phyloP scores from a whole-genome alignment of 1,140 invertebrate genomes.

The Listronotus bonariensis region DNA sequence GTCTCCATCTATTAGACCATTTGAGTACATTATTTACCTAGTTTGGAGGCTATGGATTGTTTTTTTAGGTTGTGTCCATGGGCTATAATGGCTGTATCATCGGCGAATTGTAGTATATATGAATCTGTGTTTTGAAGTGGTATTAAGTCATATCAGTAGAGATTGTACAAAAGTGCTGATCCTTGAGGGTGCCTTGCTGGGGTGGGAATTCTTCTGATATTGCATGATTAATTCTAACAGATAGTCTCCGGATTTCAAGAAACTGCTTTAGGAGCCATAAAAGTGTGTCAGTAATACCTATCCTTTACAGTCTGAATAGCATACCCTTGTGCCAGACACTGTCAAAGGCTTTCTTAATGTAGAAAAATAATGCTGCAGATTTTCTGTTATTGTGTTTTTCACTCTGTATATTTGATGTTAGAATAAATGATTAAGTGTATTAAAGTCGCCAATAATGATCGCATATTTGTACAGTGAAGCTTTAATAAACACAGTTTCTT shows the following conservation, averaged over 20 bases:
- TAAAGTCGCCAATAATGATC: too few relatives aligned
- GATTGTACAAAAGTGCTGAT: background rate
- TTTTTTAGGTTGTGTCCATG: too few relatives aligned
- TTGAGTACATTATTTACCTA: too few relatives aligned
- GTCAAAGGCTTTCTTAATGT: conserved; percentile 4
- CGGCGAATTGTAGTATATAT: conserved; percentile 12
- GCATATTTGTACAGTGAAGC: too few relatives aligned
- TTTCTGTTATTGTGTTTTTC: background rate
- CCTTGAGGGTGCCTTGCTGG: background rate
- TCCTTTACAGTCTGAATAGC: too few relatives aligned
- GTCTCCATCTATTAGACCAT: too few relatives aligned
- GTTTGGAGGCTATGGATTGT: too few relatives aligned
- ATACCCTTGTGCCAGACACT: background rate
- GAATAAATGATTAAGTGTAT: too few relatives aligned
- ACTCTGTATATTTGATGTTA: conserved; percentile 5
- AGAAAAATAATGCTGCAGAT: conserved; percentile 6
- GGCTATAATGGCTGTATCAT: conserved; percentile 5
- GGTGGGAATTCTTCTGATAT: background rate
- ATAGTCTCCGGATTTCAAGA: background rate
- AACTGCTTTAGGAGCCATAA: background rate
- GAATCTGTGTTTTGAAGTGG: background rate
- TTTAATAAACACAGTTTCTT: too few relatives aligned
- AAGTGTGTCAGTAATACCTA: too few relatives aligned
- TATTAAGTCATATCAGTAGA: background rate
- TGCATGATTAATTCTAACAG: background rate